Conservation (phyloP, 2,888 invertebrate species). For the Chaetogeoica ovagalla region DNA sequence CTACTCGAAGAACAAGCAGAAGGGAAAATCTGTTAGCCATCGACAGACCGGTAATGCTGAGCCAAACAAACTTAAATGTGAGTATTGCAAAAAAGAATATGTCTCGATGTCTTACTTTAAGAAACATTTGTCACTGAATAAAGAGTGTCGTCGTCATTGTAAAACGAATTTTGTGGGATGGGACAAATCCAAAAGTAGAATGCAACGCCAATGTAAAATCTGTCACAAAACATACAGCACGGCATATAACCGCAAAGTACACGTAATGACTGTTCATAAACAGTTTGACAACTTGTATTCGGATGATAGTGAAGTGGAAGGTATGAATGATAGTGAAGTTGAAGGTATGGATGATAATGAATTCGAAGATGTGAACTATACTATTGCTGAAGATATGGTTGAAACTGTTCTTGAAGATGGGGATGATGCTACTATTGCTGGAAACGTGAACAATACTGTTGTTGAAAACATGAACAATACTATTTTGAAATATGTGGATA, state of each 20-base stretch:
- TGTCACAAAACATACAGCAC: constrained; percentile 25
- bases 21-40: background rate
- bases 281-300: background rate
- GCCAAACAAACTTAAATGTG: constrained; percentile 20
- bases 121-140: constrained; percentile 27
- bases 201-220: constrained; percentile 4
- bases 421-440: background rate
- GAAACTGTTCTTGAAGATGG: background rate
- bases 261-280: constrained; percentile 18
- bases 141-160: constrained; percentile 38
- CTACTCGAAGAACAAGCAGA: background rate
- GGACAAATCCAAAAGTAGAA: background rate
- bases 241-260: background rate
- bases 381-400: background rate
- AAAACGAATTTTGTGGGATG: background rate
- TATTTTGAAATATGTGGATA: background rate
- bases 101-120: constrained; percentile 8
- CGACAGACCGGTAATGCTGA: background rate
- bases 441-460: background rate
- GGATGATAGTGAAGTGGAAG: background rate
- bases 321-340: background rate
- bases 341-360: background rate
- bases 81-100: constrained; percentile 32
- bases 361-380: background rate
- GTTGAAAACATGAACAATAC: background rate